Conservation (phyloP, 2,888 invertebrate species). For the Phoronis australis region DNA sequence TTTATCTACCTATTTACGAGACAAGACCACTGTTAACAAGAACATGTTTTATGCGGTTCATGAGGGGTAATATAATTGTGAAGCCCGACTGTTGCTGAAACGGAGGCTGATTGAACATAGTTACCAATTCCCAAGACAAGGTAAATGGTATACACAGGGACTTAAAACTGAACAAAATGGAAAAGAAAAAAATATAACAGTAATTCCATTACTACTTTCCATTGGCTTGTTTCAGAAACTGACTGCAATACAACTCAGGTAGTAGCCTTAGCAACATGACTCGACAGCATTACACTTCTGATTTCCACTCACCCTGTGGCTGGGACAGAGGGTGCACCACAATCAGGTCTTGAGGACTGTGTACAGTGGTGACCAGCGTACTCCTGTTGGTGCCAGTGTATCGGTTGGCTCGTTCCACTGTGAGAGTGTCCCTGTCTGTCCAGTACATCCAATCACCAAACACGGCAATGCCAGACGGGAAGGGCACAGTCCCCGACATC, state of each 20-base stretch:
- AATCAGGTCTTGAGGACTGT: constrained; percentile 90
- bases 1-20: no score
- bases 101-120: no score
- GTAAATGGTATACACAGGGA: no score
- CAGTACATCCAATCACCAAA: constrained; percentile 71
- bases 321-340: constrained; percentile 86
- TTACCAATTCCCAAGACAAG: no score
- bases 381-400: constrained; percentile 69
- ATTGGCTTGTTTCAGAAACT: no score
- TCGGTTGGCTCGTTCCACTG: constrained; percentile 82
- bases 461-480: constrained; percentile 63
- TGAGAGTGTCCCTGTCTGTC: constrained; percentile 98
- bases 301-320: constrained; percentile 51
- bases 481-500: constrained; percentile 80
- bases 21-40: no score
- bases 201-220: background rate
- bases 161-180: no score
- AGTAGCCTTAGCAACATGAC: background rate
- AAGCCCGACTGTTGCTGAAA: no score
- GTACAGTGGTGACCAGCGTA: constrained; percentile 81
- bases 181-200: background rate
- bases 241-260: background rate
- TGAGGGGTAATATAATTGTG: no score
- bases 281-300: background rate
- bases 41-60: no score